Evolutionary conservation across 2,888 invertebrate genomes (phyloP).

Genomic region (Mongoloraphidia duomilia): DNA sequence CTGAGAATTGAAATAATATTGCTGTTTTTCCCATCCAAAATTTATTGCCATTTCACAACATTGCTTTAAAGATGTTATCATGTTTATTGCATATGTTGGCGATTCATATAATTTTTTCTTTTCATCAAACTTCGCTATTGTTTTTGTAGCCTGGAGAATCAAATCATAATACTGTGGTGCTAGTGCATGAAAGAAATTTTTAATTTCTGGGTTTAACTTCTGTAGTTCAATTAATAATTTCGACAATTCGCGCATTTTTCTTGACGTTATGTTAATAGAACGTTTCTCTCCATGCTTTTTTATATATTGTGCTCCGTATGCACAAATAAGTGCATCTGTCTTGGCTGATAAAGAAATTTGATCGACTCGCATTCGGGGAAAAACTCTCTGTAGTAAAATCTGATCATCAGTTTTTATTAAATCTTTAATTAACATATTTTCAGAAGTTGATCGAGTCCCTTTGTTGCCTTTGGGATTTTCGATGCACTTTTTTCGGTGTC

Average conservation of each 20-base stretch:
- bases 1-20: constrained; percentile 3
- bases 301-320: constrained; percentile 13
- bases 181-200: constrained; percentile 8
- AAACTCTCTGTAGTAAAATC: constrained; percentile 7
- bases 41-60: constrained; percentile 16
- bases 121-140: constrained; percentile 13
- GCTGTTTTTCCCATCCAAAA: constrained; percentile 13
- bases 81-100: constrained; percentile 16
- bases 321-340: constrained; percentile 13
- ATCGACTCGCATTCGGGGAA: constrained; percentile 12
- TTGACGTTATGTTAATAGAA: constrained; percentile 10
- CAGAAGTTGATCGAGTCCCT: constrained; percentile 1
- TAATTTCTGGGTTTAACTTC: constrained; percentile 6
- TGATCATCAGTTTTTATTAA: constrained; percentile 8
- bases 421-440: constrained; percentile 5
- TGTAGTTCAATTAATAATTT: constrained; percentile 10
- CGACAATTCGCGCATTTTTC: constrained; percentile 14
- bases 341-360: constrained; percentile 11
- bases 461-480: not conserved
- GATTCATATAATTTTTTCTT: constrained; percentile 13
- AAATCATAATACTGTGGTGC: constrained; percentile 10
- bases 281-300: constrained; percentile 15
- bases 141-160: constrained; percentile 11
- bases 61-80: constrained; percentile 16
- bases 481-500: constrained; percentile 13